Evolutionary conservation across 2,888 invertebrate species (phyloP), one percentile per base, ranked within the genome.

Genomic region (Sclerodermus sp.): DNA sequence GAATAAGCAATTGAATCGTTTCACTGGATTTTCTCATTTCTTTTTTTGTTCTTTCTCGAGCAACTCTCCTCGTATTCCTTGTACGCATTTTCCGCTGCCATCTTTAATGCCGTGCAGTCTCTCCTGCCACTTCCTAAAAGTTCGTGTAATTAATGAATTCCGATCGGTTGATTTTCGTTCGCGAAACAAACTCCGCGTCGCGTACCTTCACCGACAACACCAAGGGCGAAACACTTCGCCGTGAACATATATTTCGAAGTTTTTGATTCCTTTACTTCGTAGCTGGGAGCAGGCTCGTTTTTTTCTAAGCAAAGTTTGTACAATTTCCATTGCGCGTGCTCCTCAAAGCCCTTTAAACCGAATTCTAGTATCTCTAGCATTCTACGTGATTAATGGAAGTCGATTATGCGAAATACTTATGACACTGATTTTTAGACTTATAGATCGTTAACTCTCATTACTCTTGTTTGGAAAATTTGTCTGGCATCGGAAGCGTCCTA

Each of bases 291-390:
- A 6, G 56, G 17, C 10, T 47, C 43, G 4, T 46, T 50, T 31
- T 47, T 51, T 29, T 65, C 58, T 3, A 72, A 57, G 16, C 70
- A 70, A 10, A 63, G 16, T 32, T 60, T 63, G 48, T 67, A 71
- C 10, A 70, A 44, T 31, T 61, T 67, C 39, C 48, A 54, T 23
- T 62, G 62, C 1, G 58, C 44, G 5, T 63, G 59, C 23, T 64
- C 66, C 17, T 39, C 50, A n/a, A 49, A 18, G 1, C 45, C 42
- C 9, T 42, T 57, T 23, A 29, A 32, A 1, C 48, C 56, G 13
- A 64, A 30, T 16, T 46, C 45, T 8, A 60, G 48, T 43, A 70
- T 60, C 14, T 64, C 60, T 45, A 55, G 31, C 53, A 70, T 62
- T 49, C 70, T 70, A 18, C 8, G 4, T 15, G n/a, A 15, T 46